Evolutionary conservation across 2,113 vertebrate genomes (phyloP).

Genomic region (Petroica traversi): DNA sequence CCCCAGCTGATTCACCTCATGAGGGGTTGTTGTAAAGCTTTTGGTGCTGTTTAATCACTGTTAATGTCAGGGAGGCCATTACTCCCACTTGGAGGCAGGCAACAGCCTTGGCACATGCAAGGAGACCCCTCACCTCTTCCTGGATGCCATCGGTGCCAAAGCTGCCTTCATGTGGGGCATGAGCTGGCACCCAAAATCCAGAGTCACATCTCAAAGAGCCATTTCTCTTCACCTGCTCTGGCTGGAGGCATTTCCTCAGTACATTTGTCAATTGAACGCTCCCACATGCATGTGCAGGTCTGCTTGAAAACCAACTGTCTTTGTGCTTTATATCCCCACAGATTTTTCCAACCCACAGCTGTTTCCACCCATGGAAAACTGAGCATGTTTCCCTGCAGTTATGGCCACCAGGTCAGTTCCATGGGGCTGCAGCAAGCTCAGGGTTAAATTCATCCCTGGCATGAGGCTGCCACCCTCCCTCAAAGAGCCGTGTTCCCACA

Average conservation of each 20-base stretch:
- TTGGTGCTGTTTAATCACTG: background rate
- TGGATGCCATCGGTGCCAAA: background rate
- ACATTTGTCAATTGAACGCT: background rate
- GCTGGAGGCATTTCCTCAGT: background rate
- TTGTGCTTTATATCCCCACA: background rate
- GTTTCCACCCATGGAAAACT: background rate
- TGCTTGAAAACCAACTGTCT: background rate
- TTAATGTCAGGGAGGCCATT: background rate
- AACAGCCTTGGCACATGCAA: background rate
- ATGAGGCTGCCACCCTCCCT: background rate
- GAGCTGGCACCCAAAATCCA: background rate
- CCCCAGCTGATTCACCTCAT: accelerated
- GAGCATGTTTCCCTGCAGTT: background rate
- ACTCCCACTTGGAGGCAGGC: background rate
- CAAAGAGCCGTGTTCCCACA: accelerated
- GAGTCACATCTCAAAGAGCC: background rate
- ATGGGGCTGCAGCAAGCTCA: background rate
- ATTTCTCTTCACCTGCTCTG: background rate
- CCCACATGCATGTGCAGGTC: accelerated
- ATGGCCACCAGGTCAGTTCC: accelerated
- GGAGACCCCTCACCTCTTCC: slow-evolving; percentile 19
- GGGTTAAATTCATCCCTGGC: background rate
- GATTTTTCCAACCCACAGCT: background rate
- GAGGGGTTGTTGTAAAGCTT: background rate
- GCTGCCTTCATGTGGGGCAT: accelerated